Conservation (phyloP, 2,797 vertebrate species). For the Scyliorhinus canicula region DNA sequence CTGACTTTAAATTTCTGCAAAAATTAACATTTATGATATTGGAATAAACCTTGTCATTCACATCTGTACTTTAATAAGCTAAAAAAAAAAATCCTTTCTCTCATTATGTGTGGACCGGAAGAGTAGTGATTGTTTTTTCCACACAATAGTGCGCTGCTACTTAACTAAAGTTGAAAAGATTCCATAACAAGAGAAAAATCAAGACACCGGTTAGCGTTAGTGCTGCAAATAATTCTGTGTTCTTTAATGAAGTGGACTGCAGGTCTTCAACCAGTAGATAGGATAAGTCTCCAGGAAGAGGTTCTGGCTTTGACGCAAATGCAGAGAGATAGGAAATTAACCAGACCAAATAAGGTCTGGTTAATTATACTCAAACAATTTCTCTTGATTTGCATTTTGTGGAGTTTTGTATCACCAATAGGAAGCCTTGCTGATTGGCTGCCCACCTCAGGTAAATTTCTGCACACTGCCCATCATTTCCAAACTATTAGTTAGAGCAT, state of each 20-base stretch:
- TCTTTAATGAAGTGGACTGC: background rate
- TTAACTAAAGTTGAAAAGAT: background rate
- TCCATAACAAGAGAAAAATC: background rate
- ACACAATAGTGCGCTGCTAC: background rate
- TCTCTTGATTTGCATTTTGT: too few species aligned
- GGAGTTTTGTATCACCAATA: too few species aligned
- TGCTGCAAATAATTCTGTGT: background rate
- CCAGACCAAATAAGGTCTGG: background rate
- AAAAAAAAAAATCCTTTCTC: background rate
- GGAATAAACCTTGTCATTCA: background rate
- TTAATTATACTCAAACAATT: background rate
- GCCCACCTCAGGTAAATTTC: background rate
- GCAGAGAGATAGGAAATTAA: background rate
- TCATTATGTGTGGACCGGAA: background rate
- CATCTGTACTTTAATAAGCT: background rate
- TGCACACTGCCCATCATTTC: background rate
- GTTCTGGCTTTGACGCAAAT: background rate
- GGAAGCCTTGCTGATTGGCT: too few species aligned
- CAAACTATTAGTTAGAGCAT: background rate
- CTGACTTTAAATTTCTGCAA: background rate
- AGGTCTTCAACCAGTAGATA: background rate
- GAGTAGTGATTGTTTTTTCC: background rate
- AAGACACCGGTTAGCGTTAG: background rate
- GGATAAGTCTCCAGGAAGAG: background rate
- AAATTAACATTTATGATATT: background rate